Evolutionary conservation across 1,140 invertebrate genomes (phyloP).

Genomic region (Danaus plexippus): DNA sequence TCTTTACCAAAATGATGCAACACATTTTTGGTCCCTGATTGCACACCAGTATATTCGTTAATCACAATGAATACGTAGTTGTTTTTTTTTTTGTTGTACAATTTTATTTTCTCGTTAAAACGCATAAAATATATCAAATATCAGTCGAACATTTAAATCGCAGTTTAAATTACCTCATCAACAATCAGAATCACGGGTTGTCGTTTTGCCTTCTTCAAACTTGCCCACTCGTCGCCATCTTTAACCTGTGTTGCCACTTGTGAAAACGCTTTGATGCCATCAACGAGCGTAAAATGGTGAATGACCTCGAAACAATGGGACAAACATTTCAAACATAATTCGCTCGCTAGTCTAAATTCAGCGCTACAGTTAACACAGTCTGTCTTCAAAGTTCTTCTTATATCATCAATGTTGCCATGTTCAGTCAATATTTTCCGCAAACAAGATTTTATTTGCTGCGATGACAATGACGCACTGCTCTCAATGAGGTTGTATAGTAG

Average conservation of each 20-base stretch:
- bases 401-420: constrained; percentile 44
- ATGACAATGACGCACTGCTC: constrained; percentile 32
- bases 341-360: constrained; percentile 45
- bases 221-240: constrained; percentile 43
- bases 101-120: too few species aligned
- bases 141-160: constrained; percentile 6
- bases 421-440: constrained; percentile 52
- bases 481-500: constrained; percentile 58
- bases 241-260: constrained; percentile 53
- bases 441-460: constrained; percentile 49
- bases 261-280: constrained; percentile 60
- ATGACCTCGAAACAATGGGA: constrained; percentile 61
- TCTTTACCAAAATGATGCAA: too few species aligned
- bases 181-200: constrained; percentile 77
- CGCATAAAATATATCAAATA: too few species aligned
- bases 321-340: constrained; percentile 71
- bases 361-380: constrained; percentile 38
- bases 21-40: too few species aligned
- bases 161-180: constrained; percentile 73
- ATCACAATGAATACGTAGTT: too few species aligned
- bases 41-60: too few species aligned
- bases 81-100: too few species aligned
- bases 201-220: constrained; percentile 64
- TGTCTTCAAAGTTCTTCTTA: constrained; percentile 26
- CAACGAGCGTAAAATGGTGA: constrained; percentile 56